Conservation (phyloP, 1,140 invertebrate species). For the Himalopsyche phryganea region DNA sequence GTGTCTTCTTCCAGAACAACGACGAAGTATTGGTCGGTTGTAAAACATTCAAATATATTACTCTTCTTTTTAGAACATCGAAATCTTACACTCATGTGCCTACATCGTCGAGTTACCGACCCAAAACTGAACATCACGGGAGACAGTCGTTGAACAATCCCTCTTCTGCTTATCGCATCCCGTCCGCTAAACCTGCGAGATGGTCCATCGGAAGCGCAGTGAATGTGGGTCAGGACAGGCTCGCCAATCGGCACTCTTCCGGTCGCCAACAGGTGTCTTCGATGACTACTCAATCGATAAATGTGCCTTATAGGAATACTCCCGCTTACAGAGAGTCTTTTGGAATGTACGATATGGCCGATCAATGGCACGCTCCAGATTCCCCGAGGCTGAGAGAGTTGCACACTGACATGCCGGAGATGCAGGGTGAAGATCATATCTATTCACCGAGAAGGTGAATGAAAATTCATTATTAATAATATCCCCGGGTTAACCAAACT, state of each 20-base stretch:
- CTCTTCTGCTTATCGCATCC: conserved; percentile 4
- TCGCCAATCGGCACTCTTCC: background rate
- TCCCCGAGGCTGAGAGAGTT: conserved; percentile 5
- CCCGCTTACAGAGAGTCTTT: background rate
- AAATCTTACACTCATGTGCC: conserved; percentile 32
- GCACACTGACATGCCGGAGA: conserved; percentile 15
- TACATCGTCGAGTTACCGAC: conserved; percentile 5
- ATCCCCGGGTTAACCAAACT: too few species aligned
- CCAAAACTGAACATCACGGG: conserved; percentile 14
- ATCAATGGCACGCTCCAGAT: conserved; percentile 17
- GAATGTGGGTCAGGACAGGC: background rate
- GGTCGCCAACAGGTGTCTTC: background rate
- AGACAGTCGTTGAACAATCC: conserved; percentile 20
- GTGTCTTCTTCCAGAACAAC: too few species aligned
- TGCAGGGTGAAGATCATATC: conserved; percentile 5
- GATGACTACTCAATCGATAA: background rate
- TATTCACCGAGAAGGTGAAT: conserved; percentile 17
- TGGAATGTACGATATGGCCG: background rate
- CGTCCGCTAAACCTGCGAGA: conserved; percentile 17
- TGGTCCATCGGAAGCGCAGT: conserved; percentile 13
- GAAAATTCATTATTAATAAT: background rate
- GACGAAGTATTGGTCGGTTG: too few species aligned
- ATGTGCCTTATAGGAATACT: background rate
- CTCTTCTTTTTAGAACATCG: conserved; percentile 25
- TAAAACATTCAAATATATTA: too few species aligned